These are phyloP conservation scores for Pristionchus mayeri DNA, from an alignment of 2,888 invertebrate genomes.

Conservation along the genomic window DNA sequence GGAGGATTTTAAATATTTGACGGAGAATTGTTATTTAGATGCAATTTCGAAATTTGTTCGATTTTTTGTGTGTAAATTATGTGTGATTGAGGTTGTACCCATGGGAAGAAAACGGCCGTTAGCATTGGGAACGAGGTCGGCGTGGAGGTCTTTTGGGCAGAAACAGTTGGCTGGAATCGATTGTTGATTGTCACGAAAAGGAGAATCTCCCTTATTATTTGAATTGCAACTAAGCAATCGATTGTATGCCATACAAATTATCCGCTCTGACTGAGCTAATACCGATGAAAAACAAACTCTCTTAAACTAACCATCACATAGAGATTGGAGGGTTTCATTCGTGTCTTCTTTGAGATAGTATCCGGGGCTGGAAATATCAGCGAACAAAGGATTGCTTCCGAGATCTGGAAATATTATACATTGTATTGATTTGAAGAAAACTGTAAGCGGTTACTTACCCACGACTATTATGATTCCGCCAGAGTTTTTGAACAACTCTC, in stretches of 20 bases:
- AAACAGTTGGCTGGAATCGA: slow-evolving; percentile 23
- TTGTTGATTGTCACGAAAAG: too few species aligned
- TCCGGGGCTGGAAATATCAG: background rate
- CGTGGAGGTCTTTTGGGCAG: background rate
- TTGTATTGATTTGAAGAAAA: background rate
- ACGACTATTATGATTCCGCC: background rate
- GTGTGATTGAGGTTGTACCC: too few species aligned
- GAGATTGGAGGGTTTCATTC: background rate
- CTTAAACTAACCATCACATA: slow-evolving; percentile 1
- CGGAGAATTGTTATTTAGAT: too few species aligned
- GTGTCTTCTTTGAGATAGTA: background rate
- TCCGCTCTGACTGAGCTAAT: too few species aligned
- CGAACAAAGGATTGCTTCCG: background rate
- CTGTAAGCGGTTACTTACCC: background rate
- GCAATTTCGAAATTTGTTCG: too few species aligned
- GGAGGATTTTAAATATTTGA: too few species aligned
- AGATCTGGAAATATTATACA: background rate
- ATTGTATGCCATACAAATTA: too few species aligned
- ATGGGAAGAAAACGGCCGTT: background rate
- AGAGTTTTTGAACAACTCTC: background rate
- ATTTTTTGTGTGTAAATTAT: too few species aligned
- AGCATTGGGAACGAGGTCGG: background rate
- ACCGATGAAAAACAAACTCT: background rate
- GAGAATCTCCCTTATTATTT: too few species aligned
- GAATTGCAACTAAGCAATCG: too few species aligned